These are phyloP conservation scores for Puma concolor DNA, from an alignment of 2,113 vertebrate genomes.

Conservation along the genomic window DNA sequence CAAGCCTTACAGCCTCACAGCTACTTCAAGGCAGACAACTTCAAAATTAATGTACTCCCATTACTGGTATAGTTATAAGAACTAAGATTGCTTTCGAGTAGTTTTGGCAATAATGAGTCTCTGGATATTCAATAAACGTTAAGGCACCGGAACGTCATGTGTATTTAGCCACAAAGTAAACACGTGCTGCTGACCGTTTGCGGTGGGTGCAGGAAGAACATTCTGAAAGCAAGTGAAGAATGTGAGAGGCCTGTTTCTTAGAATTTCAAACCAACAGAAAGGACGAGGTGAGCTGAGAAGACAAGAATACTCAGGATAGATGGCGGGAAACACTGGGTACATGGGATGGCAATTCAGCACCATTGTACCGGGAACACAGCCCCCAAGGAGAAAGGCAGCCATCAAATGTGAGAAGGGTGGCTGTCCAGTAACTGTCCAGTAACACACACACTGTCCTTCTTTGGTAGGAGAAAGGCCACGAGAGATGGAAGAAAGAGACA, in stretches of 20 bases:
- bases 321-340: background rate
- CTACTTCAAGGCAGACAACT: slow-evolving; percentile 49
- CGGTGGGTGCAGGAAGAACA: background rate
- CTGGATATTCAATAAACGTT: background rate
- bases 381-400: background rate
- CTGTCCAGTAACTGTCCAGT: background rate
- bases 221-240: background rate
- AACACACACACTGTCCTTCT: background rate
- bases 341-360: background rate
- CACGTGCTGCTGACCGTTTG: background rate
- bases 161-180: background rate
- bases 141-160: background rate
- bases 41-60: slow-evolving; percentile 53
- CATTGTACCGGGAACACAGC: too few species aligned
- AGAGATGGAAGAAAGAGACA: background rate
- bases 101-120: background rate
- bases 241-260: background rate
- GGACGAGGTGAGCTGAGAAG: background rate
- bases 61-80: background rate
- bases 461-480: too few species aligned
- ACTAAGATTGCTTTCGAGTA: slow-evolving; percentile 17
- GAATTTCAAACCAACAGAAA: background rate
- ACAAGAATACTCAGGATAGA: rapidly evolving
- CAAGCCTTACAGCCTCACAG: slow-evolving; percentile 48
- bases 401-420: background rate